Base-by-base conservation (phyloP, 2,888 invertebrate species). In the Magallana nippona region DNA sequence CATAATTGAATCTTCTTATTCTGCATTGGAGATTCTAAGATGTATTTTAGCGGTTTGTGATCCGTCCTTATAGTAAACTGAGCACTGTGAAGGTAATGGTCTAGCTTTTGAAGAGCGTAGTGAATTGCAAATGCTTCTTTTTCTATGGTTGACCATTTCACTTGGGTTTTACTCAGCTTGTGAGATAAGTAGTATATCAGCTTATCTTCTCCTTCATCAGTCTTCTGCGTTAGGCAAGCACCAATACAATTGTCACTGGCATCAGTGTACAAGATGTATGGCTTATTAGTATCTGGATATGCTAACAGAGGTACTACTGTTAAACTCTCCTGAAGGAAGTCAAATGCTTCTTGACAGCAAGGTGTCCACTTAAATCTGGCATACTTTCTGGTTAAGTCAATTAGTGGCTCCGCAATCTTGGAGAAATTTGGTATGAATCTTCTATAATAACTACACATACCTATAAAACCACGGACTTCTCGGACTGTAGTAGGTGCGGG, bases 241-340 rank as follows among this genome's bases (percentile, higher is more conserved):
- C 83, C 79, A 15, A 83, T 57, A 56, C 57, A 55, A 1, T 79
- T 27, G 15, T 83, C 80, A 56, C 56, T 71, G 1, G 83, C 83
- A 57, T 81, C 83, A 0, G 83, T 83, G 57, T 83, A 83, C n/a
- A 83, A 22, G 13, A 63, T 27, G 58, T 83, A 83, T 1, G 77
- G n/a, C n/a, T n/a, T n/a, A n/a, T n/a, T n/a, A n/a, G n/a, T n/a
- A n/a, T n/a, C n/a, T n/a, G n/a, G n/a, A n/a, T n/a, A n/a, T n/a
- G n/a, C n/a, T n/a, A n/a, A n/a, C n/a, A n/a, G n/a, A n/a, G n/a
- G n/a, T n/a, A n/a, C n/a, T n/a, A n/a, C n/a, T n/a, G n/a, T n/a
- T n/a, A n/a, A n/a, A n/a, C n/a, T n/a, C n/a, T n/a, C 58, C 58
- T 81, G 58, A n/a, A 80, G 5, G 2, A 22, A 84, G 8, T 81